Evolutionary conservation across 2,113 vertebrate species (phyloP), one percentile per base, ranked within the genome.

Genomic region (Entelurus aequoreus): DNA sequence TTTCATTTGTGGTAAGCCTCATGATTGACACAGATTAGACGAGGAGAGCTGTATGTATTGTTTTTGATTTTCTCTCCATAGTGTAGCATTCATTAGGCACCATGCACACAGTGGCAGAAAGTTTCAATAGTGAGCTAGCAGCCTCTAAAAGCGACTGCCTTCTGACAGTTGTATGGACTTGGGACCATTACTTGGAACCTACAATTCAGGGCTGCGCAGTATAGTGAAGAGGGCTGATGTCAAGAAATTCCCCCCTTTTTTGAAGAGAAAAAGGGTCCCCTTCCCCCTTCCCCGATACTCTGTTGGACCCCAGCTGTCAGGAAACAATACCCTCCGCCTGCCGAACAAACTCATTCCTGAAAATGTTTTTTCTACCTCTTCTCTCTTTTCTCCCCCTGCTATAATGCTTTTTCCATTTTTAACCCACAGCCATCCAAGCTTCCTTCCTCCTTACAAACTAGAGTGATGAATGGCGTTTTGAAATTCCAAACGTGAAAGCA

Each of bases 341-440:
- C 86, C 87, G 78, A 81, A 89, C 87, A 86, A 89, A 87, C 88
- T 88, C 85, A 84, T 90, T 90, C 89, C 89, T 91, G 88, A 90
- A 90, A 88, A 85, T 87, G 81, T 88, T 87, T 90, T 90, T 48
- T 76, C 48, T 65, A 70, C 62, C 77, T 73, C 69, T 68, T 68
- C 75, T 76, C 77, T 75, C 75, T 65, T 75, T 64, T 53, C 82
- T 73, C 77, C 75, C 76, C 69, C 72, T 82, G 77, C 79, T 77
- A 81, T 91, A 89, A 90, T 90, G 88, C 88, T 81, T 91, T 91
- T 91, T 90, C 89, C 88, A 91, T 91, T 91, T 92, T 91, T 91
- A 91, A 90, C 86, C 81, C 79, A 54, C 68, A 69, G 83, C 82
- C 83, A 79, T 89, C 86, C 86, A 88, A 88, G 83, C 87, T 90